Evolutionary conservation across 2,113 vertebrate species (phyloP), one percentile per base, ranked within the genome.

Genomic region (Orthonyx spaldingii): DNA sequence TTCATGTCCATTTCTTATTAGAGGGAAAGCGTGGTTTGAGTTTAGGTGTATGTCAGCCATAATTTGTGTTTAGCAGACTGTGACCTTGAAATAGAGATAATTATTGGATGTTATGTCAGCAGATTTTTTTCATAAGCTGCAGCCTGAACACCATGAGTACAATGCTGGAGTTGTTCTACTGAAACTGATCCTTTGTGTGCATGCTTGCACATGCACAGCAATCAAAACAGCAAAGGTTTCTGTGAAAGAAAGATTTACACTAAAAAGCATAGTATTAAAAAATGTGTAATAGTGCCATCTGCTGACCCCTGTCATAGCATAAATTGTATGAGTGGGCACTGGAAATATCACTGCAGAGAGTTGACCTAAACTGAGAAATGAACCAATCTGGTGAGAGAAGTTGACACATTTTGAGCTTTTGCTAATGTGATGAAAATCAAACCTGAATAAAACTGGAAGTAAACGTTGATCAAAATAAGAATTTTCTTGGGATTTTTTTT

Each of bases 231-330:
- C 21, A 65, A 80, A 59, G 53, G 13, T 69, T 83, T 90, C 42
- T 65, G 8, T 86, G 77, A 52, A 84, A 53, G 52, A 64, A 68
- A 59, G 55, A 53, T 50, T 88, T 70, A 27, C 33, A 33, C 28
- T 49, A 69, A 72, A 68, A 88, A 53, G 6, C 1, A 2, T 39
- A 33, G 23, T 65, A 69, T 90, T 93, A 82, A 93, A 79, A 78
- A 93, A 93, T 66, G 83, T 90, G 75, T 86, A 50, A 90, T 74
- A 95, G 92, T 96, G 95, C 95, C 96, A 97, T 93, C 96, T 97
- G 90, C 90, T 97, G 96, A 93, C 83, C 75, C 56, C 50, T 90
- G 90, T 90, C 79, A 66, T 61, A 61, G 20, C 13, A 12, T 59
- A 65, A 80, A 9, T 69, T 64, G n/a, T 49, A 5, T 46, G 53